Evolutionary conservation across 2,888 invertebrate genomes (phyloP), one percentile per base, ranked within the genome.

Genomic region (Mayetiola destructor): DNA sequence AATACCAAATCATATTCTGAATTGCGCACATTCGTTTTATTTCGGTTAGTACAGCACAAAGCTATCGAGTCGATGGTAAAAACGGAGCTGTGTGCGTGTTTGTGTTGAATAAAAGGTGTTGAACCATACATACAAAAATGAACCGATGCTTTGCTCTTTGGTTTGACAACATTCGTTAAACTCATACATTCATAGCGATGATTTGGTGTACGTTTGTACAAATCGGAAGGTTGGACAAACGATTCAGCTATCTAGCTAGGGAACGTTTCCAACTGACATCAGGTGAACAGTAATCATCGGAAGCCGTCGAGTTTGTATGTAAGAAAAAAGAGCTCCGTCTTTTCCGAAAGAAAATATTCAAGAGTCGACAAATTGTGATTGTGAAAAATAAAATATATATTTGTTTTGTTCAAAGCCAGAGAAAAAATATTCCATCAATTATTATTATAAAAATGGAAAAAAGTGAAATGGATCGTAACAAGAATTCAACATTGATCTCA

Each of bases 201-300:
- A 23, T 21, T 42, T 21, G 6, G 2, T 48, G 48, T 48, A 27
- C 27, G 48, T 16, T 27, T 48, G 2, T n/a, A 27, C 48, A 48
- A 48, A n/a, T 48, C 18, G 9, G 16, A 8, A 27, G 48, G 48
- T 27, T 48, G 48, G 48, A 48, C 48, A 16, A 48, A 48, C 27
- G n/a, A n/a, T 27, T n/a, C 27, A 48, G 23, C 27, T 27, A 27
- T 27, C 27, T 48, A n/a, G 27, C 48, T n/a, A 27, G 27, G 27
- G 27, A n/a, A 48, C 12, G 48, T 48, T 27, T 27, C 48, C 23
- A 27, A 27, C 29, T n/a, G 4, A 55, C 21, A 27, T 27, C 39
- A 55, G 55, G 36, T 37, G 36, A n/a, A 55, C 37, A n/a, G n/a
- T n/a, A n/a, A n/a, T n/a, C n/a, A 23, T 36, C 48, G 48, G 9